Base-by-base conservation (phyloP, 92 coral and sea anemone genomes). In the Paragorgia papillata region DNA sequence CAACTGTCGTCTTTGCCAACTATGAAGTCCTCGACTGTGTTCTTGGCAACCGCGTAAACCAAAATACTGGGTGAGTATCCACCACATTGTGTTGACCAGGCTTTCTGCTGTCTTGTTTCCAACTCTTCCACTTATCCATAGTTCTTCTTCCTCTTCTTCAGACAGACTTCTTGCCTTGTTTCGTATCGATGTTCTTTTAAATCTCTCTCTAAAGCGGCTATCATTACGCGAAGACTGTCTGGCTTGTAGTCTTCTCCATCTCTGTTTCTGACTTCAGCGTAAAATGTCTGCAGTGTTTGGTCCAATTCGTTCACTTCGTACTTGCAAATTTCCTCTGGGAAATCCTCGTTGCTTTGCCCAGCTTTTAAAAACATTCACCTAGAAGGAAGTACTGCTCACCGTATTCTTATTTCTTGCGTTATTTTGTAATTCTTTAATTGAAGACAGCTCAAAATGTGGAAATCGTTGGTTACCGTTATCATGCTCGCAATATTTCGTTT, bases 41-140 rank as follows among this genome's bases (percentile, higher is more conserved):
- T 64, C 88, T 50, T 88, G 86, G 19, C 86, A 83, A 57, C 91
- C 88, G 0, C 86, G 71, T 1, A 80, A 68, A n/a, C 88, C 83
- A 68, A 84, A 84, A 30, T 64, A 51, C 40, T 80, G 86, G 34
- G 80, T 84, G 18, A 80, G 79, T 46, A 78, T 61, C 90, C 79
- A 87, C 90, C 87, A 87, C 57, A 77, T 62, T 39, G 87, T 87
- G 0, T 64, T 78, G n/a, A 78, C 34, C 21, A 78, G 66, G 17
- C 61, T 51, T 29, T 84, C 80, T 40, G 79, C 80, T 14, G 80
- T 68, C 40, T 59, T 66, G 33, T 29, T 43, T 6, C 84, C 83
- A 35, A 80, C 60, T 32, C 69, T 88, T 50, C 57, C 79, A 53
- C 53, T 76, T 33, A 24, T 32, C 91, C 88, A 74, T 13, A 84